phyloP scores from a whole-genome alignment of 2,888 invertebrate genomes.

The Troides helena region DNA sequence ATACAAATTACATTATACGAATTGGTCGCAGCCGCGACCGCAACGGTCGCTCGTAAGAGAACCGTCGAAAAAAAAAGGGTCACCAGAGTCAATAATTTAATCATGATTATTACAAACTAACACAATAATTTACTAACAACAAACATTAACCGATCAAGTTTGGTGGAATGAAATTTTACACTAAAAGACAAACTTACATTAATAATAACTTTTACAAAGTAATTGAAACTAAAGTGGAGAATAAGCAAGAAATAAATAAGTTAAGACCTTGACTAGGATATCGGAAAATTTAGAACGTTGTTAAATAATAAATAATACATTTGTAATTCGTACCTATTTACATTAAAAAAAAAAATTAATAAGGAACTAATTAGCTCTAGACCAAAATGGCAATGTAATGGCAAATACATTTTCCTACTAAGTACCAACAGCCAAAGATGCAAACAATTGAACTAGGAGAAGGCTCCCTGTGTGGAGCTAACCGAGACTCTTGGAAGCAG shows the following conservation, averaged over 20 bases:
- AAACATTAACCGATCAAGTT: slow-evolving; percentile 45
- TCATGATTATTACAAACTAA: slow-evolving; percentile 40
- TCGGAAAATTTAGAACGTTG: slow-evolving; percentile 72
- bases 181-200: slow-evolving; percentile 42
- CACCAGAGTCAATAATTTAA: slow-evolving; percentile 34
- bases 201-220: slow-evolving; percentile 54
- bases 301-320: slow-evolving; percentile 69
- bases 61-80: slow-evolving; percentile 27
- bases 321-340: slow-evolving; percentile 76
- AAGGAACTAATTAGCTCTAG: slow-evolving; percentile 77
- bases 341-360: slow-evolving; percentile 61
- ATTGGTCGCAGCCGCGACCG: slow-evolving; percentile 53
- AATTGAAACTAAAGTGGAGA: slow-evolving; percentile 61
- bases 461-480: slow-evolving; percentile 45
- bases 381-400: slow-evolving; percentile 79
- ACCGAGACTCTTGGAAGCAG: slow-evolving; percentile 42
- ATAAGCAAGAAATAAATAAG: slow-evolving; percentile 68
- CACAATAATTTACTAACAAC: slow-evolving; percentile 63
- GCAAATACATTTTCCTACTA: slow-evolving; percentile 68
- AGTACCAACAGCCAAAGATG: slow-evolving; percentile 63
- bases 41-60: slow-evolving; percentile 39
- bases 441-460: slow-evolving; percentile 51
- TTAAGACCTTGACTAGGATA: slow-evolving; percentile 77
- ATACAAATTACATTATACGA: slow-evolving; percentile 65
- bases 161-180: slow-evolving; percentile 66